Evolutionary conservation across 2,797 vertebrate species (phyloP), one percentile per base, ranked within the genome.

Genomic region (Onychomys leucogaster): DNA sequence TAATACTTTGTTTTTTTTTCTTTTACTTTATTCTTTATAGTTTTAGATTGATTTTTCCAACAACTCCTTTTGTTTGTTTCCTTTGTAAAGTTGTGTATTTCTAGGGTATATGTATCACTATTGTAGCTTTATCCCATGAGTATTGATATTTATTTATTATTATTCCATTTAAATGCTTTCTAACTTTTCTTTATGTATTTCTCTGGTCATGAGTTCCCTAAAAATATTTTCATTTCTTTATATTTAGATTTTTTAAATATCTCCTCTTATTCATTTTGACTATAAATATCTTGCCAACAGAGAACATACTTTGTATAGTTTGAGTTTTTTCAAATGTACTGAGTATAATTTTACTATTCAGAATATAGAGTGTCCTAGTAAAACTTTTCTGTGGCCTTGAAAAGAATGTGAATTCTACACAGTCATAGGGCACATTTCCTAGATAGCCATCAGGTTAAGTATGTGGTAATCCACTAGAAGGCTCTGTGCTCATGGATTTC

Each of bases 191-290:
- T 89, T 82, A n/a, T 69, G 3, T 29, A 17, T 41, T 67, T 61
- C 9, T 83, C 81, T 94, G 69, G 37, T 80, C 59, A 59, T 69
- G 14, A 3, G 10, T 41, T 95, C 29, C n/a, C 88, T 84, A 80
- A 41, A 94, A 41, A 80, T 57, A 32, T 71, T 63, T 82, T 86
- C 37, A 63, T 88, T 69, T 75, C 16, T 19, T 57, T 93, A 75
- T 89, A 95, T 81, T 75, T 93, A 49, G 83, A 95, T 69, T 7
- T 55, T 93, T 90, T 69, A 94, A 96, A 93, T 90, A 78, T 63
- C 92, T 61, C 63, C 49, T 49, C 11, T 84, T 93, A 75, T 92
- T 88, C 78, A 84, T 61, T 93, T 88, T 93, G 43, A 88, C 37
- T 96, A 84, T 94, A 92, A 90, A 80, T 88, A 82, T 71, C 41